Percentiles rank a stretch among this genome's conserved stretches.
Evolutionary conservation across 1,140 invertebrate species (phyloP).

Genomic region (Laupala kohalensis): DNA sequence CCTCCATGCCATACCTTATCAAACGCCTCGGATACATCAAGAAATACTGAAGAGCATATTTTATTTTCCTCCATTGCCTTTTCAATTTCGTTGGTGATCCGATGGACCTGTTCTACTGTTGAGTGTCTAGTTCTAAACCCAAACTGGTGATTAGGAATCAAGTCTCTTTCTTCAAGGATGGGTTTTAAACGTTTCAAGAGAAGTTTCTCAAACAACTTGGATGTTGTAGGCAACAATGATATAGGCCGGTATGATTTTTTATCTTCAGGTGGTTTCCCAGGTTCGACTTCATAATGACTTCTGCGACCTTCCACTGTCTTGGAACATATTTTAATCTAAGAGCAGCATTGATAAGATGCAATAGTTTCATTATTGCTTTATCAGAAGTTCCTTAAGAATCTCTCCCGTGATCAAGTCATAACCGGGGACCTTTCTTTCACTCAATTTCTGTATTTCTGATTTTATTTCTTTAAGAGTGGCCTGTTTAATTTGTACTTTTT

Average conservation of each 20-base stretch:
- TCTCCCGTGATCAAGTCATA: background rate
- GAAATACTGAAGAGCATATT: too few species aligned
- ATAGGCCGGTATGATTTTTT: background rate
- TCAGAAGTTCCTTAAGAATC: background rate
- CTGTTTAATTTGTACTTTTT: too few species aligned
- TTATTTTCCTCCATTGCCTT: too few species aligned
- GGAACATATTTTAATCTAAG: background rate
- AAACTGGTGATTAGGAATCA: background rate
- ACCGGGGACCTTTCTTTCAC: background rate
- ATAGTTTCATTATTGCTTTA: background rate
- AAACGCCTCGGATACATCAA: too few species aligned
- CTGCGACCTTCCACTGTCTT: background rate
- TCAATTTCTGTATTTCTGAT: background rate
- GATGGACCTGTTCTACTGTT: background rate
- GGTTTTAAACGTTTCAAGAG: background rate
- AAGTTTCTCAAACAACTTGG: too few species aligned
- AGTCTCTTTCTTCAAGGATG: background rate
- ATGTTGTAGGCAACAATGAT: too few species aligned
- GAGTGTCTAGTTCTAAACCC: background rate
- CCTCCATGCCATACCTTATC: too few species aligned
- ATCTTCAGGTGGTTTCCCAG: background rate
- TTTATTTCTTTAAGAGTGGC: background rate
- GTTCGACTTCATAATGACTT: background rate
- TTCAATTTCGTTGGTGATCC: too few species aligned
- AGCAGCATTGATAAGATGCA: background rate